Base-by-base conservation (phyloP, 2,888 invertebrate species). In the Epiblema foenella region DNA sequence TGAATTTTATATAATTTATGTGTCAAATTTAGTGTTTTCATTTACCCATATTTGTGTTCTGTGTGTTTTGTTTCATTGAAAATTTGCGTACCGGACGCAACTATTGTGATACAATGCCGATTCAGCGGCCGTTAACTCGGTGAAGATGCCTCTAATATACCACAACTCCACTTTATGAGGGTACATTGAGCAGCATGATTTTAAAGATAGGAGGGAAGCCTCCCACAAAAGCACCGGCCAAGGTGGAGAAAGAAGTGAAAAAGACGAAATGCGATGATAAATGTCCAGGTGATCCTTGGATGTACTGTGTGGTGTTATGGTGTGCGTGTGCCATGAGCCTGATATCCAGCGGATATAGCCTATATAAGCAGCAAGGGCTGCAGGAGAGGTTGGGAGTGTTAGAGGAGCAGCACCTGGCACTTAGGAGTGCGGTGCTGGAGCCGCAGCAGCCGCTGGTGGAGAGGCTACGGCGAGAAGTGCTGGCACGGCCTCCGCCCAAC, bases 311-410 rank as follows among this genome's bases (percentile, higher is more conserved):
- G 82, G 92, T 94, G 85, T 91, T 95, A 90, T 90, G 95, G 94
- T 94, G 95, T 93, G 94, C 94, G 84, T 95, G 95, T 91, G 93
- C 94, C 84, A 94, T 95, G 94, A 95, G 95, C 89, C 90, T 95
- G 80, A 86, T 94, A 75, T 93, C 94, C 63, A 94, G 95, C 90
- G 95, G 94, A 80, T 95, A 94, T 86, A 94, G 94, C 80, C 86
- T 94, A 79, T 95, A 95, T 90, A 90, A 91, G 83, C 94, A 95
- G 85, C 93, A 93, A 71, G 88, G 90, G 56, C 89, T 95, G 80
- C 93, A 93, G 82, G 90, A 88, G 70, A 87, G 94, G 77, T 85
- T 95, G 74, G 83, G 89, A 67, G 77, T 93, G 76, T 83, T 95
- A 77, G 95, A 95, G 84, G 93, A 94, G 74, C 94, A 95, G 87